Conservation (phyloP, 2,113 vertebrate species). For the Argyrosomus japonicus region DNA sequence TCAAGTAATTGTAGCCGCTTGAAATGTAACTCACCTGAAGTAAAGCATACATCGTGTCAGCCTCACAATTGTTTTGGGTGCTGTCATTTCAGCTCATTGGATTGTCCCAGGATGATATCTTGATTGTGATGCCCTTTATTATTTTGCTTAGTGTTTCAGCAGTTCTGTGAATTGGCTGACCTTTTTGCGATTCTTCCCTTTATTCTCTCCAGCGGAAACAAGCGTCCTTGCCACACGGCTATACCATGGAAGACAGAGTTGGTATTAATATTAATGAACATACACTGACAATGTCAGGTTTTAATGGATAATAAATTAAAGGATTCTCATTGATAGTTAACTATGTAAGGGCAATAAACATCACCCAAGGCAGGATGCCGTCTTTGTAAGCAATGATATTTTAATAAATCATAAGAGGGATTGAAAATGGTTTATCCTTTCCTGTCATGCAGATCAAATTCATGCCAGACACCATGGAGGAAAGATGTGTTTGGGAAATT, state of each 20-base stretch:
- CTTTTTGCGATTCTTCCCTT: slow-evolving; percentile 76
- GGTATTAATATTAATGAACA: slow-evolving; percentile 83
- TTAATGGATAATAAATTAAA: slow-evolving; percentile 79
- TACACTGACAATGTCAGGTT: slow-evolving; percentile 70
- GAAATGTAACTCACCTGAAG: slow-evolving; percentile 57
- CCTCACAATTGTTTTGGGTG: slow-evolving; percentile 54
- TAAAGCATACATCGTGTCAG: slow-evolving; percentile 59
- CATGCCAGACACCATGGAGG: slow-evolving; percentile 48
- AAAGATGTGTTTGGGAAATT: slow-evolving; percentile 76
- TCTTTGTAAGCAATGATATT: slow-evolving; percentile 66
- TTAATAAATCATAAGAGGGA: slow-evolving; percentile 73
- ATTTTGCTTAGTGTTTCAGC: slow-evolving; percentile 75
- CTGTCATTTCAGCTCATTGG: slow-evolving; percentile 72
- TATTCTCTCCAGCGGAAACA: slow-evolving; percentile 64
- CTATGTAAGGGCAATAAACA: slow-evolving; percentile 60
- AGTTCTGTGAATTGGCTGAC: slow-evolving; percentile 80
- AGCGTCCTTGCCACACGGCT: slow-evolving; percentile 52
- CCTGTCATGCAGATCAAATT: slow-evolving; percentile 73
- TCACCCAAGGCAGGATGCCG: slow-evolving; percentile 47
- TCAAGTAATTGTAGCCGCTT: slow-evolving; percentile 18
- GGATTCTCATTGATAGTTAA: slow-evolving; percentile 68
- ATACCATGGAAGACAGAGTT: slow-evolving; percentile 60
- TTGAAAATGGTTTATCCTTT: slow-evolving; percentile 61
- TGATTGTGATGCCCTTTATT: slow-evolving; percentile 83
- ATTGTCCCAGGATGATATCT: slow-evolving; percentile 75